Conservation (phyloP, 2,888 invertebrate species). For the Drosophila tanythrix region DNA sequence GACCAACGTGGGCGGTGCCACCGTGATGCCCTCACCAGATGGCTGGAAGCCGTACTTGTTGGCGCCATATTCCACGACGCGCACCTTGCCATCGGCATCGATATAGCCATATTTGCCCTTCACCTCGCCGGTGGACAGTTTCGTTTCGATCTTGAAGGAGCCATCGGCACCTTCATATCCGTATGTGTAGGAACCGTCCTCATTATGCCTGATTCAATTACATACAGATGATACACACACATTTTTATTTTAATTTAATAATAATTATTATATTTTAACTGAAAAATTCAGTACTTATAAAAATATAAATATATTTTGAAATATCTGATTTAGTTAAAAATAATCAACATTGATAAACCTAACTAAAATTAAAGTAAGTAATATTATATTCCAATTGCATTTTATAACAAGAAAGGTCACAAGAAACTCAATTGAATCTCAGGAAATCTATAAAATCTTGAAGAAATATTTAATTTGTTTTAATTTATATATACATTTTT, state of each 20-base stretch:
- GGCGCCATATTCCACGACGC: constrained; percentile 95
- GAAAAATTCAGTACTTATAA: not conserved
- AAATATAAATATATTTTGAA: not conserved
- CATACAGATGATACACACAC: not conserved
- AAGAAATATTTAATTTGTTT: not conserved
- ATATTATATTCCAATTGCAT: not conserved
- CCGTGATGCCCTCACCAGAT: constrained; percentile 93
- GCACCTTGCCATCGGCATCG: constrained; percentile 92
- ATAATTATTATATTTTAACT: not conserved
- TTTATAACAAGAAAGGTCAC: not conserved
- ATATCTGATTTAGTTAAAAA: not conserved
- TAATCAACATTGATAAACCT: not conserved
- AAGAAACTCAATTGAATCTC: not conserved
- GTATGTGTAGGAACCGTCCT: constrained; percentile 95
- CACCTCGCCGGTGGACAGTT: constrained; percentile 91
- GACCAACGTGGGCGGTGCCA: constrained; percentile 87
- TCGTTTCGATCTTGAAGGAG: constrained; percentile 95
- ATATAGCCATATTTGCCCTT: constrained; percentile 96
- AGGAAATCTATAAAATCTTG: not conserved
- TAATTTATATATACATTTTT: not conserved
- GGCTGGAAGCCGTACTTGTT: constrained; percentile 95
- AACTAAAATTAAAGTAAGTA: no score
- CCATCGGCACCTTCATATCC: constrained; percentile 95
- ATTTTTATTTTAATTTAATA: not conserved
- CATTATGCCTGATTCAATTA: constrained; percentile 89